Base-by-base conservation (phyloP, 2,888 invertebrate genomes). In the Volucella bombylans region DNA sequence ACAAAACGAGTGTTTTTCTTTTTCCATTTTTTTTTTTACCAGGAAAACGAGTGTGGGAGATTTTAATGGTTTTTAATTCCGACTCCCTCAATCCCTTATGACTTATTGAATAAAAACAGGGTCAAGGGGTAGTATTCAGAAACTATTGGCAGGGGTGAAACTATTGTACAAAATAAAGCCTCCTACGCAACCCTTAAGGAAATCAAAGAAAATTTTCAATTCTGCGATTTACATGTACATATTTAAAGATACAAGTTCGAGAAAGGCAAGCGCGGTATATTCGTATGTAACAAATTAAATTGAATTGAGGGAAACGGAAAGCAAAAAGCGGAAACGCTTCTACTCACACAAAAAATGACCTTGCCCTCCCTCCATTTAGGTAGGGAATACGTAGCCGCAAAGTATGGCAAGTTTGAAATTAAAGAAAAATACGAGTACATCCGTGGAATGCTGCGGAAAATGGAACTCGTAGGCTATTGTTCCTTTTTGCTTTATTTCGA, bases 41-140 rank as follows among this genome's bases (percentile, higher is more conserved):
- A 3, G 3, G 23, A 23, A 23, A 23, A 52, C 38, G 9, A 45
- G 0, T 8, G 47, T 14, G 31, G 47, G 47, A 11, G 50, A 45
- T 69, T 74, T 71, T 74, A 79, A 80, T 82, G 68, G 72, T 12
- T 71, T 77, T 72, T 77, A 71, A 77, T 68, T 67, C 55, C 14
- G 18, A 57, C 49, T 47, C 59, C 64, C 71, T 18, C 15, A 23
- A 23, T 79, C 73, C 79, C 65, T 78, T 82, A 65, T 65, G 79
- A 74, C 69, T 69, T 68, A 73, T 68, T 64, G 50, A 49, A 69
- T 43, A 61, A 52, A 61, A 74, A 73, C 47, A 76, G 65, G 69
- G 65, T 72, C 71, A 77, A 59, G 59, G 59, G 54, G 65, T 78
- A 45, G 49, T 71, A 69, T 47, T 55, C 47, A n/a, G 47, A 14